Base-by-base conservation (phyloP, 2,888 invertebrate genomes). In the Charanyca ferruginea region DNA sequence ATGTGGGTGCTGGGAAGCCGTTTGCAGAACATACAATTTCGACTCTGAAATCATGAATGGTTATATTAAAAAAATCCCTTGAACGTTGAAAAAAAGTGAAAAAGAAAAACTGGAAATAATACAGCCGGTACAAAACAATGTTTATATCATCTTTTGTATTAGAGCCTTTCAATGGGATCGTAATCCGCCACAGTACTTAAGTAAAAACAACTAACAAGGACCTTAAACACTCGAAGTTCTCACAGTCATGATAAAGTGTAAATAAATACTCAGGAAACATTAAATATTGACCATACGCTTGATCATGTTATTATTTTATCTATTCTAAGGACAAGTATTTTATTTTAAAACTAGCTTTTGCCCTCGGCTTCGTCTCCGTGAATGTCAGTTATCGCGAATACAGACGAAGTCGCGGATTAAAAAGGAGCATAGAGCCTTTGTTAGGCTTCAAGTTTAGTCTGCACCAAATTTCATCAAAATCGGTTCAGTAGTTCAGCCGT, bases 1-100 rank as follows among this genome's bases (percentile, higher is more conserved):
- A 94, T 5, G 87, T 85, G 0, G 94, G 90, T 9, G 75, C 59
- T 0, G 94, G 94, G 69, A 84, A 90, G 0, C 86, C 93, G 5
- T 74, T 75, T 6, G 93, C 91, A 20, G 83, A 80, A 74, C 94
- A 95, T 20, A 80, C 73, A 42, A 94, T 79, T 13, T 90, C 84
- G 18, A 92, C 87, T 61, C 94, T 94, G 79, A 51, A 92, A 91
- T 44, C 18, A 41, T 38, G 7, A 0, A 23, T n/a, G 7, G 20
- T 11, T 3, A 22, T 11, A 38, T 38, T 38, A 16, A 38, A 16
- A 38, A 38, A 38, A 38, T 16, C 16, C 0, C 38, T 38, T 38
- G 11, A 32, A 11, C 11, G 2, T 2, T 11, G 0, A 32, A 32
- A 32, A 32, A 32, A 4, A 38, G 4, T 16, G 38, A 38, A 38